Conservation (phyloP, 2,113 vertebrate species). For the Phrynocephalus versicolor region DNA sequence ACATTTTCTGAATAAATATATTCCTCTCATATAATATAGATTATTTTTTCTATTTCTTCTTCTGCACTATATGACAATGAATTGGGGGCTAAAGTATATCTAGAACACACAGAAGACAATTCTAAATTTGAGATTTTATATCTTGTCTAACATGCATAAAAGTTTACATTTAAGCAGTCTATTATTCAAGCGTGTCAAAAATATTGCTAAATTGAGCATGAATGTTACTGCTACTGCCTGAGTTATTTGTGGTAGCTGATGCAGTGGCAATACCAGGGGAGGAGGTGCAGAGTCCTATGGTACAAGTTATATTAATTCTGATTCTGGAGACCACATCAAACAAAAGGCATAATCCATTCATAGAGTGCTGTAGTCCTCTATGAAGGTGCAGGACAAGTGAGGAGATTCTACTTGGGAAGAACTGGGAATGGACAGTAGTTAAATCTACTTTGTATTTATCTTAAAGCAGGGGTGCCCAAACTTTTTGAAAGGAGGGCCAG, state of each 20-base stretch:
- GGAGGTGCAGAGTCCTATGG: background rate
- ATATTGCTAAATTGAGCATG: background rate
- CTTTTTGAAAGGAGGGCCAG: too few relatives aligned
- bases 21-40: background rate
- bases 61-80: background rate
- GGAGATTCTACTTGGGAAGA: background rate
- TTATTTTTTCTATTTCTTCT: background rate
- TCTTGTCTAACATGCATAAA: rapidly evolving
- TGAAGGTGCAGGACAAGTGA: background rate
- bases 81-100: rapidly evolving
- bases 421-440: background rate
- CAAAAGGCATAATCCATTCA: background rate
- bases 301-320: background rate
- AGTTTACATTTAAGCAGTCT: rapidly evolving
- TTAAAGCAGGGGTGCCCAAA: too few relatives aligned
- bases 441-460: too few relatives aligned
- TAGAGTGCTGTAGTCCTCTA: background rate
- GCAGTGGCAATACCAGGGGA: too few relatives aligned
- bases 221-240: background rate
- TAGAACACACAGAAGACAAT: background rate
- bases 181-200: rapidly evolving
- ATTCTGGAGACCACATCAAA: background rate
- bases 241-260: too few relatives aligned
- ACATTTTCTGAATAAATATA: background rate
- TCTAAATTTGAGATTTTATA: too few relatives aligned